Evolutionary conservation across 2,888 invertebrate genomes (phyloP), one percentile per base, ranked within the genome.

Genomic region (Mechanitis mazaeus): DNA sequence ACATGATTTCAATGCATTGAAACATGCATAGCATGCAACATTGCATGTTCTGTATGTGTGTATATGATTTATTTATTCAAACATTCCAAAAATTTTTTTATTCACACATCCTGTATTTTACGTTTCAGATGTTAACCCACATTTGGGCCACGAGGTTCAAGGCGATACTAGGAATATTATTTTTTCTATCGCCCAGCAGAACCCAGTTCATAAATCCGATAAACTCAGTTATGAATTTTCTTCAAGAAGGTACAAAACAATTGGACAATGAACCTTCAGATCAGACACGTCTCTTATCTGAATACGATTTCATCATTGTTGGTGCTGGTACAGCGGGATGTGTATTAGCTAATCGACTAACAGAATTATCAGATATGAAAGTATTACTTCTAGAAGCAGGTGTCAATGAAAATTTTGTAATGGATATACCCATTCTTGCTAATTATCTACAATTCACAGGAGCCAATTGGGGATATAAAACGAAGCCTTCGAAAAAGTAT

Each of bases 301-400:
- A 93, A 75, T 95, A 94, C 72, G 95, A 95, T 75, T 96, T 95
- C 70, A 93, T 95, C 57, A 83, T 95, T 28, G 93, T 96, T 3
- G 96, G 96, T 1, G 95, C 95, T 0, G 96, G 96, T 2, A 95
- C 95, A 0, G 95, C 95, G 0, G 96, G 96, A 1, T 94, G 95
- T 65, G 92, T 93, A 0, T 64, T 96, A 5, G 95, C 96, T 0
- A 94, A 94, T 64, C 89, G 96, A 47, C 82, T 96, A 4, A 91
- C 93, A 1, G 95, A 95, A 83, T 91, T 94, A 67, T 90, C 92
- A 0, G 84, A 93, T 11, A 93, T 94, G 92, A 93, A 92, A 65
- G 91, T 94, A 0, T 80, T 95, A 6, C 87, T 95, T 0, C 81
- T 95, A 45, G 95, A 95, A 84, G 95, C 95, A 2, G 95, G 95